Conservation (phyloP, 2,797 vertebrate species). For the Xenopus petersii region DNA sequence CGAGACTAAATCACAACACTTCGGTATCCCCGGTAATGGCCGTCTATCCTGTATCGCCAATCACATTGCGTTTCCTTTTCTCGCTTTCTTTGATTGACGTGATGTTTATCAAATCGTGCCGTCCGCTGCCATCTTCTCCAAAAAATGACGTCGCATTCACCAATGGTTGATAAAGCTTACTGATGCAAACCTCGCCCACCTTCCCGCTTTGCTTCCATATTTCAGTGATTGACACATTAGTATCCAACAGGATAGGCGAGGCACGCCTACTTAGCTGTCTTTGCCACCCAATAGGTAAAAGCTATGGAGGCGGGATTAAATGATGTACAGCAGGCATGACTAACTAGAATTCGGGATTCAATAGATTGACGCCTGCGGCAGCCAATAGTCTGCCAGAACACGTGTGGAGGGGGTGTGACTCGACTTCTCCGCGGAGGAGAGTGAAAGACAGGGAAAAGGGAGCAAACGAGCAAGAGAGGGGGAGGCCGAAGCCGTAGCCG, state of each 20-base stretch:
- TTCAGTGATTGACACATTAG: slow-evolving; percentile 1
- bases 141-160: background rate
- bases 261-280: background rate
- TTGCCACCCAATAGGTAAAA: slow-evolving; percentile 10
- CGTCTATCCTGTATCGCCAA: background rate
- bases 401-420: slow-evolving; percentile 37
- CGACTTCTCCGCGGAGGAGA: slow-evolving; percentile 26
- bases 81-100: background rate
- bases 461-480: slow-evolving; percentile 33
- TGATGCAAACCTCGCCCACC: background rate
- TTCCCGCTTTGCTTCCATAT: background rate
- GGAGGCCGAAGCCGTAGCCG: slow-evolving; percentile 34
- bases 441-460: slow-evolving; percentile 36
- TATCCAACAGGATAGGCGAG: background rate
- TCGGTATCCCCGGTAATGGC: too few relatives aligned
- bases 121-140: background rate
- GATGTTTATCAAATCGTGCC: background rate
- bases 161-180: background rate
- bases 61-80: background rate
- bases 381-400: slow-evolving; percentile 21
- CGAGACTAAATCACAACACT: background rate
- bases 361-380: background rate
- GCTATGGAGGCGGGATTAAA: background rate
- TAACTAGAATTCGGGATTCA: background rate
- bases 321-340: background rate